Evolutionary conservation across 2,113 vertebrate genomes (phyloP).

Genomic region (Sula dactylatra): DNA sequence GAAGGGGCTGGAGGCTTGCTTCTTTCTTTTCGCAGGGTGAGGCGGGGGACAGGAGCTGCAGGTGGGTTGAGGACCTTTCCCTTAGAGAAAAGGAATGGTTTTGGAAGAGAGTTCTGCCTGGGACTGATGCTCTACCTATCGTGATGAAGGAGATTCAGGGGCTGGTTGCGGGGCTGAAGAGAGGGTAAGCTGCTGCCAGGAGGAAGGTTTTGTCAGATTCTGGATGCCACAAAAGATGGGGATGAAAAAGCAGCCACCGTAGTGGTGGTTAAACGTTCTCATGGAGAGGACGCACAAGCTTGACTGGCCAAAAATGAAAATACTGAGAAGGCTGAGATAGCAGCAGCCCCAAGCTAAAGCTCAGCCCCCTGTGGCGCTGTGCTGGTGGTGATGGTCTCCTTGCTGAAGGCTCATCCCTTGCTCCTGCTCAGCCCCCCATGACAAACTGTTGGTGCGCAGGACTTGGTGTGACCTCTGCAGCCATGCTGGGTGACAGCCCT

Average conservation of each 20-base stretch:
- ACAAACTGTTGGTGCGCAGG: neutral
- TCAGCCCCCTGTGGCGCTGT: too few relatives aligned
- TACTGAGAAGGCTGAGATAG: neutral
- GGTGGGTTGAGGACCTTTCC: neutral
- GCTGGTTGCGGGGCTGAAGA: neutral
- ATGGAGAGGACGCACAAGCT: neutral
- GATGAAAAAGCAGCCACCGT: neutral
- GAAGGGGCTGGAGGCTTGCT: neutral
- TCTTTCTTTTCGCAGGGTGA: neutral
- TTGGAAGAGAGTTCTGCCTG: neutral
- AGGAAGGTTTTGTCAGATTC: neutral
- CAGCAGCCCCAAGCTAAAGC: neutral
- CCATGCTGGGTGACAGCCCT: neutral
- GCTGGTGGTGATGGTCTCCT: neutral
- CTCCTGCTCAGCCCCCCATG: neutral
- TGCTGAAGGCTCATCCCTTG: neutral
- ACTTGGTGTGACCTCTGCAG: neutral
- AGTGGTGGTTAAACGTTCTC: neutral
- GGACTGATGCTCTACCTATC: fast-evolving
- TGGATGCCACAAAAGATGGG: neutral
- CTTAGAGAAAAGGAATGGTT: neutral
- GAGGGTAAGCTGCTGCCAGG: neutral
- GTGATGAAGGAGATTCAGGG: neutral
- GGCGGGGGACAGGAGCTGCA: neutral
- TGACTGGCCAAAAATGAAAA: neutral